A percentile compares a stretch with the other conserved stretches of the same genome.
phyloP scores from a whole-genome alignment of 2,797 vertebrate species.

The Silurus lanzhouensis region DNA sequence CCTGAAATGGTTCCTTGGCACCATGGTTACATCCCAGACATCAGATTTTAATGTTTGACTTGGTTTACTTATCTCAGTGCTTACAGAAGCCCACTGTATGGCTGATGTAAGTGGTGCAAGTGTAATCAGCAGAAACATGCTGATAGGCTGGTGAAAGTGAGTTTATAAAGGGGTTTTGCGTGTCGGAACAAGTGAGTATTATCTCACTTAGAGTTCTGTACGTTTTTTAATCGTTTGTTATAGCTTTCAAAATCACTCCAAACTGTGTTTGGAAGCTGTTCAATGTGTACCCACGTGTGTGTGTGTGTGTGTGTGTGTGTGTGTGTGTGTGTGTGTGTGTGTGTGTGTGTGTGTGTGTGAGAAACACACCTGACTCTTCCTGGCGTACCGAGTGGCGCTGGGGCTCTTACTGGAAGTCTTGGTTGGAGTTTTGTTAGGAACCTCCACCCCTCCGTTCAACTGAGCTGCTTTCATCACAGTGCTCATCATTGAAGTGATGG shows the following conservation, averaged over 20 bases:
- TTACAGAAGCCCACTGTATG: background rate
- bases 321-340: background rate
- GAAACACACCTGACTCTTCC: slow-evolving; percentile 80
- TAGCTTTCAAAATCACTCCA: background rate
- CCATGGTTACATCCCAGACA: background rate
- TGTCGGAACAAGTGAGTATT: background rate
- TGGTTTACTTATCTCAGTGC: background rate
- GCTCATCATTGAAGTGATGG: slow-evolving; percentile 93
- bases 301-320: too few species aligned
- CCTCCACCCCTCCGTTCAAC: slow-evolving; percentile 74
- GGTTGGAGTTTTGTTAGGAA: slow-evolving; percentile 61
- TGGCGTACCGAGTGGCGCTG: slow-evolving; percentile 75
- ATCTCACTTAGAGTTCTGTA: background rate
- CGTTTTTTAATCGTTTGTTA: background rate
- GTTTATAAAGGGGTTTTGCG: slow-evolving; percentile 11
- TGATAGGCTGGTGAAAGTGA: slow-evolving; percentile 25
- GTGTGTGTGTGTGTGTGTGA: background rate
- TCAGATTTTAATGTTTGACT: background rate
- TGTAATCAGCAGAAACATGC: slow-evolving; percentile 13
- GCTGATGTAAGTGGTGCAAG: background rate
- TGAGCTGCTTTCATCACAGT: slow-evolving; percentile 83
- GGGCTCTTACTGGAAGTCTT: slow-evolving; percentile 71
- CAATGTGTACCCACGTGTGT: too few species aligned
- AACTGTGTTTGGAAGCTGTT: too few species aligned
- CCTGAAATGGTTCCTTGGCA: background rate